Evolutionary conservation across 2,797 vertebrate genomes (phyloP), one percentile per base, ranked within the genome.

Genomic region (Notoglanidium macrostoma): DNA sequence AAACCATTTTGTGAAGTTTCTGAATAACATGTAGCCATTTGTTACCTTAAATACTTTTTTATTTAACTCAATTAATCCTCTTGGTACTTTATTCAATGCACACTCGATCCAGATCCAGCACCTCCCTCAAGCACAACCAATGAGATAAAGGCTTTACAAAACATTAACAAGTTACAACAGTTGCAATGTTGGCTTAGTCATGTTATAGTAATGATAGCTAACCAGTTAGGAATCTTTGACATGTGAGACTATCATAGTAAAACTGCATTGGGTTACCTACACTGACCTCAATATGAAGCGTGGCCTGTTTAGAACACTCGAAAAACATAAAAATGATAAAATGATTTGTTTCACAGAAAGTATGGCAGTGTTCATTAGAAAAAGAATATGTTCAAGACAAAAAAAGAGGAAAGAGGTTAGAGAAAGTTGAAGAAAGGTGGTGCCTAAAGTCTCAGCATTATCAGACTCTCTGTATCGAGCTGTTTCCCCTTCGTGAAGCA

Each of bases 401-500:
- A 35, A 40, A 65, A 73, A 19, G 49, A 70, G 44, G 26, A 84
- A 44, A 21, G 83, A 68, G 1, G 17, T 15, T 83, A 59, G 81
- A 40, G 83, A 80, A 80, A 80, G 74, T n/a, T 12, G 29, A 59
- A 84, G 57, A n/a, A 83, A 40, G 5, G 86, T 21, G 10, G 55
- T 5, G 17, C n/a, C 23, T 54, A 14, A 76, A 76, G 44, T 29
- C 63, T n/a, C 59, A 61, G 49, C 17, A 17, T 40, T 77, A 61
- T 87, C 57, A 44, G 49, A 72, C 70, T 88, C 49, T 63, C 49
- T 80, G 26, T 73, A 81, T 68, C n/a, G 44, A 70, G 54, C 57
- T n/a, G 70, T 51, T 54, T 86, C 73, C 70, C 51, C 61, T 67
- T 35, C 0, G 10, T 67, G 26, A 85, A 87, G 86, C 84, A 44